Evolutionary conservation across 2,797 vertebrate genomes (phyloP).

Genomic region (Sebastes diaconus): DNA sequence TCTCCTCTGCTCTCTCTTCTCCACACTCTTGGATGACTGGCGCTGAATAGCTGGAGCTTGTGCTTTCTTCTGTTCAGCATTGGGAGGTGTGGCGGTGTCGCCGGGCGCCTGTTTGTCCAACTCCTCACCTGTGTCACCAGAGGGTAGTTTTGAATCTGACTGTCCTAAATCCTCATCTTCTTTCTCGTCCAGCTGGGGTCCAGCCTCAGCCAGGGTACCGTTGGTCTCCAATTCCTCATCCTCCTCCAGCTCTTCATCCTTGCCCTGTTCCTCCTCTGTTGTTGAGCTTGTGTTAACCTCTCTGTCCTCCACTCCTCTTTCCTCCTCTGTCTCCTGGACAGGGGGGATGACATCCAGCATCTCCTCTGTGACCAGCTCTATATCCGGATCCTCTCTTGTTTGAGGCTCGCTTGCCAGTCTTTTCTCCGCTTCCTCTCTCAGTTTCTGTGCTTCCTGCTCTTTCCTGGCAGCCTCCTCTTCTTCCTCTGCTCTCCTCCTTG

Average conservation of each 20-base stretch:
- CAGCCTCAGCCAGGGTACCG: conserved; percentile 71
- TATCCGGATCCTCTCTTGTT: conserved; percentile 65
- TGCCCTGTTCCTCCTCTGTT: conserved; percentile 39
- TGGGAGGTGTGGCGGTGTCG: neutral
- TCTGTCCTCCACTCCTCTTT: conserved; percentile 3
- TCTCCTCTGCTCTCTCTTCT: conserved; percentile 92
- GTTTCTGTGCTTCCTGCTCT: conserved; percentile 66
- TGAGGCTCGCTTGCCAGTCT: conserved; percentile 50
- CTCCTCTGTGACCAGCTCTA: conserved; percentile 70
- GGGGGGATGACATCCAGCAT: conserved; percentile 51
- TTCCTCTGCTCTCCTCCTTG: conserved; percentile 34
- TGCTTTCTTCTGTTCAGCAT: conserved; percentile 43
- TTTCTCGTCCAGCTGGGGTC: conserved; percentile 59
- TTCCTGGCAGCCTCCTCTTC: conserved; percentile 58
- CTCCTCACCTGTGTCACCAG: conserved; percentile 20
- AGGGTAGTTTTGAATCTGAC: conserved; percentile 13
- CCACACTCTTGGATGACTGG: conserved; percentile 80
- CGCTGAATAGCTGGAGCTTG: neutral
- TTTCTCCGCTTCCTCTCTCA: conserved; percentile 63
- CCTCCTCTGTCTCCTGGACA: conserved; percentile 18
- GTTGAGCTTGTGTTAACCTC: conserved; percentile 22
- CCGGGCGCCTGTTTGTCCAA: conserved; percentile 7
- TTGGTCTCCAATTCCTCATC: conserved; percentile 49
- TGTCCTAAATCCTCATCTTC: conserved; percentile 42
- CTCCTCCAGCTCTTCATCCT: conserved; percentile 50